Base-by-base conservation (phyloP, 2,797 vertebrate species). In the Cheracebus regulus region DNA sequence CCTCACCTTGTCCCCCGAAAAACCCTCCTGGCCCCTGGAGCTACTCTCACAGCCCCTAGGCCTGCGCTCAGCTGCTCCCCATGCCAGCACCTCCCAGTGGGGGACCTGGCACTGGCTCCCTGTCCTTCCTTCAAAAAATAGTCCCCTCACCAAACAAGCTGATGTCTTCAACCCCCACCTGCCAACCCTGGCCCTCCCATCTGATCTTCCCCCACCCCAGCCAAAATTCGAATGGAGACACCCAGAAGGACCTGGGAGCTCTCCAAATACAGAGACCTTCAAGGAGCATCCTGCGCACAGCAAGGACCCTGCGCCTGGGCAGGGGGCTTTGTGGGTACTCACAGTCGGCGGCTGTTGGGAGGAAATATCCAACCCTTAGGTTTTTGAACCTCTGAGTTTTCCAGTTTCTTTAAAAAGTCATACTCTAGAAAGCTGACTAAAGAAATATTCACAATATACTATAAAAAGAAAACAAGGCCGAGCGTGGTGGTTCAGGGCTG, bases 401-500 rank as follows among this genome's bases (percentile, higher is more conserved):
- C n/a, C 33, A 67, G 33, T 67, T 67, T 67, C 33, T 67, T n/a
- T 67, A n/a, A 64, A 48, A 83, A 81, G 83, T 58, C 85, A 61
- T n/a, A 24, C 12, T 88, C 64, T 64, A 50, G 73, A 93, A 82
- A 96, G 75, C 30, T 48, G 36, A 48, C 8, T 26, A 55, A 78
- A 67, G 26, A 82, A 90, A 80, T 39, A 67, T n/a, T n/a, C 15
- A n/a, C 33, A 67, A 19, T n/a, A 67, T n/a, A 67, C 61, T 67
- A 19, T 67, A 67, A 19, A 67, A 67, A 67, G 61, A 39, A 72
- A 72, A 72, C 20, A 36, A 36, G 20, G n/a, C 67, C 0, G 2
- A 10, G 20, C 1, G 17, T 36, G n/a, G n/a, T 72, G 33, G 67
- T n/a, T 19, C 67, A 39, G n/a, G 17, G 19, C 10, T 72, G n/a